A percentile compares a stretch with the other conserved stretches of the same genome.
These are phyloP conservation scores for Allacma fusca DNA, from an alignment of 2,888 invertebrate genomes.

Conservation along the genomic window DNA sequence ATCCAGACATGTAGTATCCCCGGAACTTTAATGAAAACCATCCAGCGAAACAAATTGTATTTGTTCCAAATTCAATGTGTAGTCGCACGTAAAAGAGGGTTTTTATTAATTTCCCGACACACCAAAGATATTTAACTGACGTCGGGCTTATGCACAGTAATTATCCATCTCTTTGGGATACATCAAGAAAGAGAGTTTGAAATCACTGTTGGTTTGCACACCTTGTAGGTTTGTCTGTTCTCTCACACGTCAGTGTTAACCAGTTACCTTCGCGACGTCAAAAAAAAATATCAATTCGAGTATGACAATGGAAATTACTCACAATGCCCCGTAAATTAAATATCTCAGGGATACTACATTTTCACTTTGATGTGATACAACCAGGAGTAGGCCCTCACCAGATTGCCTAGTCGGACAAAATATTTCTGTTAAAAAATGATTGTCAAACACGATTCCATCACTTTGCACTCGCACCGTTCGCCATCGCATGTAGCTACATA, in stretches of 20 bases:
- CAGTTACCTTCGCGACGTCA: background rate
- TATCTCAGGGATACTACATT: conserved; percentile 32
- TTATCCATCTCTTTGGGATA: conserved; percentile 11
- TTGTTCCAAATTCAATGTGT: background rate
- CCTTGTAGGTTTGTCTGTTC: background rate
- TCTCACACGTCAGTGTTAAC: background rate
- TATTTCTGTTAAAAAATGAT: background rate
- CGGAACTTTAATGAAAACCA: conserved; percentile 36
- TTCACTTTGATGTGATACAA: conserved; percentile 9
- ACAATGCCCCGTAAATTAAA: conserved; percentile 31
- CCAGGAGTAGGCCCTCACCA: conserved; percentile 12
- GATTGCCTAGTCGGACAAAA: background rate
- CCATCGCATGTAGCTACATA: conserved; percentile 39
- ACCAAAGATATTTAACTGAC: conserved; percentile 37
- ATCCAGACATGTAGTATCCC: conserved; percentile 32
- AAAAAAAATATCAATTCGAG: conserved; percentile 2
- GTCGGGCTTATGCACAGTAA: conserved; percentile 31
- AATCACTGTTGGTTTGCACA: conserved; percentile 5
- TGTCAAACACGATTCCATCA: conserved; percentile 23
- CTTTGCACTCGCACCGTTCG: conserved; percentile 1
- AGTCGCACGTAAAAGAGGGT: background rate
- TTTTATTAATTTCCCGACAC: conserved; percentile 39
- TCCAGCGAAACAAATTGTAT: conserved; percentile 15
- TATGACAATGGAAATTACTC: conserved; percentile 4
- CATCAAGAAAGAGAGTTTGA: background rate